Evolutionary conservation across 2,888 invertebrate genomes (phyloP), one percentile per base, ranked within the genome.

Genomic region (Dasysyrphus tricinctus): DNA sequence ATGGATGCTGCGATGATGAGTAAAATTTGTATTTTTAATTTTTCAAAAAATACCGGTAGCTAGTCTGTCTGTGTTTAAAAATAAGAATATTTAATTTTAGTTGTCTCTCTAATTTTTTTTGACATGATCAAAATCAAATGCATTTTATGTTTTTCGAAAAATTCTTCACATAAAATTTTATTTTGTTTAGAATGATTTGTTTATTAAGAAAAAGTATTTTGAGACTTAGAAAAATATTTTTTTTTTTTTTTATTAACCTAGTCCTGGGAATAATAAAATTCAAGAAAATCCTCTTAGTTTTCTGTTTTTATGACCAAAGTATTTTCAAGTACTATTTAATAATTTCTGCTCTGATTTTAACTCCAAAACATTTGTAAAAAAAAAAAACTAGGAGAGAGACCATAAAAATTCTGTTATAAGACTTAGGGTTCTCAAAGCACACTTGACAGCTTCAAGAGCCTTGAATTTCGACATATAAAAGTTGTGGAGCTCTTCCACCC

Each of bases 21-120:
- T 83, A 74, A 69, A 69, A 47, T 59, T 32, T 61, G n/a, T 84
- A 84, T 84, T 83, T 83, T 69, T 84, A 63, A 56, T 37, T 42
- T 37, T 37, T 8, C 44, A 44, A 19, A 80, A n/a, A 75, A 76
- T 79, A 57, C 84, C 80, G 72, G 72, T 80, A 24, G 70, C 51
- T 80, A 32, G 12, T 76, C 37, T 51, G 12, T 76, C 37, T 80
- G 44, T 63, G 34, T 70, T 73, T 74, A 75, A 63, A 70, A 65
- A 56, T 56, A 59, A 32, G 39, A n/a, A 14, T 67, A 14, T 56
- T 78, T 63, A 19, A 67, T 78, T 47, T 47, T 47, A 44, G 47
- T 16, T 54, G 37, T 49, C 16, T 5, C 19, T 49, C 44, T 24
- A 24, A 24, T 24, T 24, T 51, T n/a, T 42, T 44, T 1, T 7